phyloP scores from a whole-genome alignment of 2,888 invertebrate species.

The Toxonevra muliebris region DNA sequence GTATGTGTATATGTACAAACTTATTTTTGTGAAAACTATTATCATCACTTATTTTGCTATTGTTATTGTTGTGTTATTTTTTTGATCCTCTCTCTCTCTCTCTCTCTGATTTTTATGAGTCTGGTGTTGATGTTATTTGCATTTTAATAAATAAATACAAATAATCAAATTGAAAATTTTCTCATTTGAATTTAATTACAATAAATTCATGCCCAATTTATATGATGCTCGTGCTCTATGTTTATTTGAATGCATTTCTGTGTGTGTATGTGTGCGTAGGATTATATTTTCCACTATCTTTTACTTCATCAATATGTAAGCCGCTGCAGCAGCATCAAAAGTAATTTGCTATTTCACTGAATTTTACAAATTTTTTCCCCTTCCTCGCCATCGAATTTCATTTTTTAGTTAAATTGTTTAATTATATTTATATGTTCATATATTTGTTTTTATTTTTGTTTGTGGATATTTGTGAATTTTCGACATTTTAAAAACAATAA shows the following conservation, averaged over 20 bases:
- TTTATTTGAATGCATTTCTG: too few species aligned
- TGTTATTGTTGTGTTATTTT: not conserved
- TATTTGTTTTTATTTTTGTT: not conserved
- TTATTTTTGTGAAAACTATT: too few species aligned
- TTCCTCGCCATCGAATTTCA: too few species aligned
- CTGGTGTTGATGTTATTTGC: constrained; percentile 18
- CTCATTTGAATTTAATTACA: constrained; percentile 33
- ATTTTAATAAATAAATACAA: constrained; percentile 35
- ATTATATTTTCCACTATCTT: too few species aligned
- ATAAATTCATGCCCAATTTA: constrained; percentile 28
- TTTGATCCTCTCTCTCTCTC: not conserved
- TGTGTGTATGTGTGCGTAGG: too few species aligned
- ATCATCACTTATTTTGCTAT: not conserved
- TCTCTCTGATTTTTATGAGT: not conserved
- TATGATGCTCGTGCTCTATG: not conserved
- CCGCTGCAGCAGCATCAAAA: too few species aligned
- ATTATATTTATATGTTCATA: not conserved
- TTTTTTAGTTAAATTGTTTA: too few species aligned
- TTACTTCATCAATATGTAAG: too few species aligned
- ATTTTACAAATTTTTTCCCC: not conserved
- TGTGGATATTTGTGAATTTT: not conserved
- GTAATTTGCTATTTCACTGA: not conserved
- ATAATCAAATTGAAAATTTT: constrained; percentile 30
- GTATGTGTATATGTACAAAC: too few species aligned
- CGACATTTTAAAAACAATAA: not conserved